These are phyloP conservation scores for Allolobophora icterica DNA, from an alignment of 2,888 invertebrate species.

Conservation along the genomic window DNA sequence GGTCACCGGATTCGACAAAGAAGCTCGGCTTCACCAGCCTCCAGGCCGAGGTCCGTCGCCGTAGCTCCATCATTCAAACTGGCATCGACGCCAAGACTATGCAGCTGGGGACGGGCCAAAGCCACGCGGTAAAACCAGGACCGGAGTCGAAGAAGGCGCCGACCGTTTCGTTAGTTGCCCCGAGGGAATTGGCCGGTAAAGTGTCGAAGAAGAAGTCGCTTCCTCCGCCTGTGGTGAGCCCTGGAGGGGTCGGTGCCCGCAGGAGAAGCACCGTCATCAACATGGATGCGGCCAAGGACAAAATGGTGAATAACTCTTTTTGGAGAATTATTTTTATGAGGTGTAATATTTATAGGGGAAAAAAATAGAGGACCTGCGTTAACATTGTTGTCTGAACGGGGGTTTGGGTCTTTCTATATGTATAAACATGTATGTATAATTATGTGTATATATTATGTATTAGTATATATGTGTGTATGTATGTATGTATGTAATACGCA, in stretches of 20 bases:
- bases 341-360: too few species aligned
- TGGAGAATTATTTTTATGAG: too few species aligned
- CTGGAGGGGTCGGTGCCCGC: not conserved
- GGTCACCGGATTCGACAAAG: not conserved
- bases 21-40: not conserved
- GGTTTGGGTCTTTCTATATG: too few species aligned
- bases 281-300: not conserved
- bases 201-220: not conserved
- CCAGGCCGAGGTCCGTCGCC: not conserved
- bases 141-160: not conserved
- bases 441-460: too few species aligned
- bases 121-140: not conserved
- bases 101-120: not conserved
- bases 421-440: too few species aligned
- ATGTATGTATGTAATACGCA: too few species aligned
- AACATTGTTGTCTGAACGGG: too few species aligned
- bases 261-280: slow-evolving; percentile 21
- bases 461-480: too few species aligned
- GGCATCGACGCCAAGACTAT: not conserved
- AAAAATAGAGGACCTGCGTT: too few species aligned
- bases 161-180: not conserved
- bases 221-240: not conserved
- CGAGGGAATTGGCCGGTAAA: not conserved
- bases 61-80: not conserved
- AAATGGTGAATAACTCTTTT: not conserved